Conservation (phyloP, 2,888 invertebrate species). For the Drosophila incognita region DNA sequence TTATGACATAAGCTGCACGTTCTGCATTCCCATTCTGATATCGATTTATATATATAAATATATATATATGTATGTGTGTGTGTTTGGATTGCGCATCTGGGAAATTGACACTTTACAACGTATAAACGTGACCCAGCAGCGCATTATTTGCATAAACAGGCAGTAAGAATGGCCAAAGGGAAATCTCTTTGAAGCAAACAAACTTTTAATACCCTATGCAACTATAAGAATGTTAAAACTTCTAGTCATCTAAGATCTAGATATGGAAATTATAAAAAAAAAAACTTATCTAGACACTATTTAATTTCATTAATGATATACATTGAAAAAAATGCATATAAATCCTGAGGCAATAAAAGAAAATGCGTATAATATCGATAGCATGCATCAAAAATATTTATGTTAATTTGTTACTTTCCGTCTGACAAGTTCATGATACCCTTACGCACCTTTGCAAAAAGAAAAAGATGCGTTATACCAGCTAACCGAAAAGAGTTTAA, state of each 20-base stretch:
- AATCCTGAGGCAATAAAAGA: neutral
- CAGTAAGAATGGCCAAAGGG: slow-evolving; percentile 23
- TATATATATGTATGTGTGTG: slow-evolving; percentile 7
- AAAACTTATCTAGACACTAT: neutral
- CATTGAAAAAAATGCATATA: neutral
- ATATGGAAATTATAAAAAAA: neutral
- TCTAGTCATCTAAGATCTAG: no score
- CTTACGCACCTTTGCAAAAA: neutral
- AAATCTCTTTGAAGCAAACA: slow-evolving; percentile 9
- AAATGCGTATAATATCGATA: neutral
- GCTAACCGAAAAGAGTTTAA: slow-evolving; percentile 63
- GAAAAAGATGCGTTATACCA: slow-evolving; percentile 60
- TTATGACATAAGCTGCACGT: slow-evolving; percentile 80
- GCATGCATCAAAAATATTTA: neutral
- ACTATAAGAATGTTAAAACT: neutral
- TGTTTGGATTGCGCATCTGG: slow-evolving; percentile 55
- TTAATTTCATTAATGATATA: neutral
- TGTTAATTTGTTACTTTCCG: neutral
- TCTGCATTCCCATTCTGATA: slow-evolving; percentile 54
- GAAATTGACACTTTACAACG: slow-evolving; percentile 81
- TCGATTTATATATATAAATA: slow-evolving; percentile 1
- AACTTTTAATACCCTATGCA: slow-evolving; percentile 38
- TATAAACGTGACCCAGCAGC: slow-evolving; percentile 75
- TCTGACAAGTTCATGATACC: slow-evolving; percentile 21
- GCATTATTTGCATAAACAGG: slow-evolving; percentile 72